Conservation (phyloP, 2,113 vertebrate species). For the Mesoclemmys tuberculata region DNA sequence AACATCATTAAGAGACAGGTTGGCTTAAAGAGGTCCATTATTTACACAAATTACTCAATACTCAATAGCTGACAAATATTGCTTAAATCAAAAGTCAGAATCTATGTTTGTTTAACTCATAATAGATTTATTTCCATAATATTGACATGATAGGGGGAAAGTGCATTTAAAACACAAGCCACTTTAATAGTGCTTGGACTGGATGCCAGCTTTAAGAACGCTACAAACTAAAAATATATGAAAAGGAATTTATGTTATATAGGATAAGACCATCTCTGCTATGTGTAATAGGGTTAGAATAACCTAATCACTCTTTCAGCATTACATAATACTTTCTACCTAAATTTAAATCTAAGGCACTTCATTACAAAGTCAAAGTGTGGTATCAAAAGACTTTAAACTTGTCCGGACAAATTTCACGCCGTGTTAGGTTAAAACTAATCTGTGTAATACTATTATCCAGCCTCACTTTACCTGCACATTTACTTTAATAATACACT, state of each 20-base stretch:
- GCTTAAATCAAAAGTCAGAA: constrained; percentile 37
- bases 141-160: background rate
- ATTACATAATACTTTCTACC: constrained; percentile 10
- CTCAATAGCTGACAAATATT: background rate
- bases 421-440: constrained; percentile 8
- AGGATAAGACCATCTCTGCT: background rate
- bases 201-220: background rate
- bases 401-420: background rate
- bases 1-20: background rate
- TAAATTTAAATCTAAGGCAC: background rate
- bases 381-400: background rate
- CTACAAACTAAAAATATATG: background rate
- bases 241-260: background rate
- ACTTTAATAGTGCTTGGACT: background rate
- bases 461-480: background rate
- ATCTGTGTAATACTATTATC: background rate
- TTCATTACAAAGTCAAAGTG: background rate
- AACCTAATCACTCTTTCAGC: background rate
- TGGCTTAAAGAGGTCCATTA: background rate
- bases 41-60: background rate
- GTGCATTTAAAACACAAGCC: constrained; percentile 4
- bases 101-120: background rate
- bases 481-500: background rate
- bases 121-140: background rate
- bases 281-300: background rate